Evolutionary conservation across 2,888 invertebrate species (phyloP).

Genomic region (Tridacna crocea): DNA sequence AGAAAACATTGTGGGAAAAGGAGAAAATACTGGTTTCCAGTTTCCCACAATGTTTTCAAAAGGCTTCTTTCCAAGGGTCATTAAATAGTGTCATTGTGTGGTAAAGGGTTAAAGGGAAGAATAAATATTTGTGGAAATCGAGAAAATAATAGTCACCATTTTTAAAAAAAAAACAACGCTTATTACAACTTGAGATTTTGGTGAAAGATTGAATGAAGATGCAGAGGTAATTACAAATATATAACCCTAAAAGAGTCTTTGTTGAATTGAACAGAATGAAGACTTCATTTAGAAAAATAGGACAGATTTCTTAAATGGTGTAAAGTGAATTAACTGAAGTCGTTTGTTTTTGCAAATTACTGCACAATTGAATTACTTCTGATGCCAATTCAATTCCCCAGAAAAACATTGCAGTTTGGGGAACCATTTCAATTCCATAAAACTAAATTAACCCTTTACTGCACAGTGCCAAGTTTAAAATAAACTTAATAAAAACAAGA

Average conservation of each 20-base stretch:
- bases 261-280: background rate
- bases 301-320: constrained; percentile 1
- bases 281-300: background rate
- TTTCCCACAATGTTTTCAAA: constrained; percentile 3
- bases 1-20: constrained; percentile 12
- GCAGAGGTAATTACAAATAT: background rate
- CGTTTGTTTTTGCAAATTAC: constrained; percentile 15
- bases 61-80: background rate
- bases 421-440: constrained; percentile 12
- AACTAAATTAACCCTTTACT: background rate
- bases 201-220: background rate
- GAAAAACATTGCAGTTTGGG: constrained; percentile 3
- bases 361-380: constrained; percentile 17
- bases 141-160: background rate
- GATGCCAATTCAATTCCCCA: constrained; percentile 6
- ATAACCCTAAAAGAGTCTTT: background rate
- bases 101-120: background rate
- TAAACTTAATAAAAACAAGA: background rate
- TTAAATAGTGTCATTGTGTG: background rate
- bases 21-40: background rate
- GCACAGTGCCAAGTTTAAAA: background rate
- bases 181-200: background rate
- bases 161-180: background rate
- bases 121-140: background rate
- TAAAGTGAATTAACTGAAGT: constrained; percentile 19